Evolutionary conservation across 1,140 invertebrate species (phyloP), one percentile per base, ranked within the genome.

Genomic region (Drosophila virilis): DNA sequence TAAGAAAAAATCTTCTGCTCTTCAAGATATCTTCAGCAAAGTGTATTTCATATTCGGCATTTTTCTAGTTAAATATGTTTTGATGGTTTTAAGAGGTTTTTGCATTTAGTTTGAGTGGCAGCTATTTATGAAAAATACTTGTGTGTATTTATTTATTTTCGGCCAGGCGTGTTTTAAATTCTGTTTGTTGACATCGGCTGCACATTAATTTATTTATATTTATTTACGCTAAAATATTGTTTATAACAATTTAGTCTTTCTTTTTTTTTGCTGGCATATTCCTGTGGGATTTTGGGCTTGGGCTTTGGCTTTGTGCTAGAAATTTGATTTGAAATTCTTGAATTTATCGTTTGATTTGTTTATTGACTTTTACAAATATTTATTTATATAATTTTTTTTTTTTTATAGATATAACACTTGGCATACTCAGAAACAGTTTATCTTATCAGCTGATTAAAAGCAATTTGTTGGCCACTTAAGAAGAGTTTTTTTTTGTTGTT

Each of bases 61-160:
- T 5, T 3, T 28, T 28, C 22, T 28, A 5, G 22, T 28, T 28
- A 28, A 4, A 5, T 28, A 17, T 55, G 10, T 55, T 32, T 60
- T 67, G 8, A 45, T 48, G n/a, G 3, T 13, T 46, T 73, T 54
- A 28, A 28, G 22, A 28, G 22, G 22, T 28, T 55, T 61, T 50
- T 28, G 42, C 37, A 57, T 55, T 72, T 57, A 46, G 59, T 76
- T 80, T 77, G 54, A 28, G 78, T 43, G 35, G 28, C 66, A 75
- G 82, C 83, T 78, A 82, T 88, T 85, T 78, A 82, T 78, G 72
- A 77, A 69, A 71, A 55, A 46, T 73, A 77, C 65, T 74, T 73
- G 43, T 62, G 15, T 66, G 32, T 67, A 46, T 55, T 28, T 68
- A 55, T 48, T 46, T 54, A 55, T 59, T 35, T 45, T 40, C 17